Percentiles rank a stretch among this genome's conserved stretches.
Evolutionary conservation across 2,113 vertebrate genomes (phyloP).

Genomic region (Herpetotheres cachinnans): DNA sequence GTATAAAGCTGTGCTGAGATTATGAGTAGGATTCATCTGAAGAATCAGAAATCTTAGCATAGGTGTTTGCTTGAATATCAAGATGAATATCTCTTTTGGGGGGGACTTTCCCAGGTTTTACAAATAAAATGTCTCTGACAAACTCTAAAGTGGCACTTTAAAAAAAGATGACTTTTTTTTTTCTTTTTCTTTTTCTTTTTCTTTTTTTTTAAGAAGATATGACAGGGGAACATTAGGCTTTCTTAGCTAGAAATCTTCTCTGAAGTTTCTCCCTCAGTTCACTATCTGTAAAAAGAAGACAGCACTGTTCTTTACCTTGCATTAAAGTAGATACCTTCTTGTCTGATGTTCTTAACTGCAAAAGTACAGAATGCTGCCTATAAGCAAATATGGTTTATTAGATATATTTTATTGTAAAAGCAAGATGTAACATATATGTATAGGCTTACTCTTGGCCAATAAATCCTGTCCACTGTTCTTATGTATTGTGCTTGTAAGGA

Average conservation of each 20-base stretch:
- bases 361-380: neutral
- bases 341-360: neutral
- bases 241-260: neutral
- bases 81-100: neutral
- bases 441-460: neutral
- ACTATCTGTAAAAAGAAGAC: neutral
- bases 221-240: neutral
- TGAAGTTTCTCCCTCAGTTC: neutral
- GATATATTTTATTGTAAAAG: neutral
- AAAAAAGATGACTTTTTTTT: neutral
- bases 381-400: neutral
- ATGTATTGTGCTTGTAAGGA: neutral
- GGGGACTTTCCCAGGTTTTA: neutral
- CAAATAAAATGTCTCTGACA: neutral
- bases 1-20: neutral
- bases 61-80: neutral
- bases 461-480: rapidly evolving
- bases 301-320: neutral
- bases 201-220: neutral
- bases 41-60: neutral
- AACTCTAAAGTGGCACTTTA: neutral
- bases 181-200: no score
- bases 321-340: neutral
- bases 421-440: neutral
- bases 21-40: neutral